phyloP scores from a whole-genome alignment of 2,888 invertebrate species.

The Hydrotaea diabolus region DNA sequence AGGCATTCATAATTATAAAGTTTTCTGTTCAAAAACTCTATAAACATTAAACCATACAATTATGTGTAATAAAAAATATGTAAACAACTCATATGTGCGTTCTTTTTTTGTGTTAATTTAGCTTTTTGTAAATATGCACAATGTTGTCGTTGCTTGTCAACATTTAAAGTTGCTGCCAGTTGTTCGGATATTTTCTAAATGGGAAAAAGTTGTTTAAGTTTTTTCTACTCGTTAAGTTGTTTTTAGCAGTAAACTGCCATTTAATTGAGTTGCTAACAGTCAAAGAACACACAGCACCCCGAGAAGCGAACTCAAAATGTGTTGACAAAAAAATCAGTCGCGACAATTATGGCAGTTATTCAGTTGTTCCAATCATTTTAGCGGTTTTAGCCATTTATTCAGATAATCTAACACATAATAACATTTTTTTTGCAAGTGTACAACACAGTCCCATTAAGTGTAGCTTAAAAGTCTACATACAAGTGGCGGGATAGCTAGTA shows the following conservation, averaged over 20 bases:
- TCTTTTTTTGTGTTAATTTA: neutral
- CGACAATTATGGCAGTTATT: neutral
- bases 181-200: slow-evolving; percentile 4
- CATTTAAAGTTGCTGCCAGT: neutral
- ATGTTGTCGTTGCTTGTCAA: neutral
- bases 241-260: slow-evolving; percentile 15
- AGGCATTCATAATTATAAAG: slow-evolving; percentile 6
- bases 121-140: neutral
- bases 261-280: slow-evolving; percentile 24
- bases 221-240: neutral
- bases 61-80: slow-evolving; percentile 26
- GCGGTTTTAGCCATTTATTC: no score
- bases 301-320: neutral
- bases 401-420: no score
- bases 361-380: neutral
- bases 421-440: no score
- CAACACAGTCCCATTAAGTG: no score
- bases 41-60: slow-evolving; percentile 13
- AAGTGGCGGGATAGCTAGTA: no score
- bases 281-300: neutral
- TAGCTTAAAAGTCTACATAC: no score
- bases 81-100: neutral
- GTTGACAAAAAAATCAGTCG: neutral
- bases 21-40: neutral
- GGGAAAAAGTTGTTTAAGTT: slow-evolving; percentile 18